Conservation (phyloP, 2,113 vertebrate genomes). For the Clarias magur region DNA sequence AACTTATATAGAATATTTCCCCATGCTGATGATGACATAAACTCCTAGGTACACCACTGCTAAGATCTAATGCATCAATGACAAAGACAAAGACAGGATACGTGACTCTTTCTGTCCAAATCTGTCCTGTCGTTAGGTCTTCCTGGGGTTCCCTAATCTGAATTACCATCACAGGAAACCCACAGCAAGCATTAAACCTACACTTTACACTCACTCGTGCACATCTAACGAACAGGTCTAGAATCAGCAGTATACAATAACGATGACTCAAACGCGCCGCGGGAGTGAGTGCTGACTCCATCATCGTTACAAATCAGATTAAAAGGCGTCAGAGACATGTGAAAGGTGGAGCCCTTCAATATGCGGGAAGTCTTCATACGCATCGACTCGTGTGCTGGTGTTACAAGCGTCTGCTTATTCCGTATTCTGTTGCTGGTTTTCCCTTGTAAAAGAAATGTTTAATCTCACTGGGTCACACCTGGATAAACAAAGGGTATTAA, state of each 20-base stretch:
- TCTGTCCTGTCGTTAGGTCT: background rate
- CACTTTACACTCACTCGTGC: background rate
- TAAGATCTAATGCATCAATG: background rate
- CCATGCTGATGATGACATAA: background rate
- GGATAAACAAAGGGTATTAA: background rate
- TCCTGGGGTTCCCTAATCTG: background rate
- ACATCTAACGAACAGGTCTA: background rate
- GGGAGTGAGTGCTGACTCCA: background rate
- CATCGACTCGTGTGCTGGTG: background rate
- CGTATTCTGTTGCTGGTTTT: background rate
- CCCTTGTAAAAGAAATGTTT: background rate
- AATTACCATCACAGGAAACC: background rate
- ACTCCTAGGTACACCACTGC: background rate
- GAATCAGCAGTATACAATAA: background rate
- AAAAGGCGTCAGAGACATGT: background rate
- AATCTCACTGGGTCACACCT: background rate
- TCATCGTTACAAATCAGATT: slow-evolving; percentile 16
- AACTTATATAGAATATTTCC: background rate
- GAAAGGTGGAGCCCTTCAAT: slow-evolving; percentile 1
- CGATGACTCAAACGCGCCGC: background rate
- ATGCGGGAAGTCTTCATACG: background rate
- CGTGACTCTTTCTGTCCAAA: background rate
- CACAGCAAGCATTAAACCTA: background rate
- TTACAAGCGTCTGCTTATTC: background rate
- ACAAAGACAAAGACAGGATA: background rate